Base-by-base conservation (phyloP, 2,113 vertebrate species). In the Dipodomys ordii region DNA sequence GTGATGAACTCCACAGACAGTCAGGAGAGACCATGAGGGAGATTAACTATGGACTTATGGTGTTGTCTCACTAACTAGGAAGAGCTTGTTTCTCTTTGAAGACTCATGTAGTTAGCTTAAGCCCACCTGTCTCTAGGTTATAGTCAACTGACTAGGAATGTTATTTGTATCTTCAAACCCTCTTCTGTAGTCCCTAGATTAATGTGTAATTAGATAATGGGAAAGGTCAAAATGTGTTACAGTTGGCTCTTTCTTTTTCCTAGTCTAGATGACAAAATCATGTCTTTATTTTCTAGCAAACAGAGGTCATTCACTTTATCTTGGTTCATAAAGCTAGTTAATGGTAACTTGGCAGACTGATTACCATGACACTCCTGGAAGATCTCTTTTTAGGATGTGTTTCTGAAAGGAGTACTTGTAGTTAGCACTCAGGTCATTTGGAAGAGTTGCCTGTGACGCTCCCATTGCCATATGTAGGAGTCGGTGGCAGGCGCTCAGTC, bases 261-360 rank as follows among this genome's bases (percentile, higher is more conserved):
- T 25, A 30, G 46, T 49, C 71, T 71, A 53, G 46, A 2, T 72
- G n/a, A 32, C 39, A 30, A 68, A 86, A 71, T 60, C 30, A 3
- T 10, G 68, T 92, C 73, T 90, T 92, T 53, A 85, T 68, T 88
- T 93, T 85, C 92, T 65, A 83, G 87, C 74, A 78, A 87, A 77
- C 18, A 84, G 67, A 80, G 44, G 16, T 87, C 74, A 44, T 65
- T 12, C 39, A 46, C 80, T 87, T 93, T 84, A 49, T 91, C 23
- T 89, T 76, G 35, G 16, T 30, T 83, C 12, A 3, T 46, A n/a
- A 0, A 60, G 57, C 65, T 65, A 57, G 62, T 80, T 35, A 79
- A n/a, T 39, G 76, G 10, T 89, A 20, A 16, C 27, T 2, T 68
- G 92, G 18, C 53, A 22, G 11, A 28, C 49, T 32, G 2, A 76